Conservation (phyloP, 2,888 invertebrate species). For the Teleogryllus oceanicus region DNA sequence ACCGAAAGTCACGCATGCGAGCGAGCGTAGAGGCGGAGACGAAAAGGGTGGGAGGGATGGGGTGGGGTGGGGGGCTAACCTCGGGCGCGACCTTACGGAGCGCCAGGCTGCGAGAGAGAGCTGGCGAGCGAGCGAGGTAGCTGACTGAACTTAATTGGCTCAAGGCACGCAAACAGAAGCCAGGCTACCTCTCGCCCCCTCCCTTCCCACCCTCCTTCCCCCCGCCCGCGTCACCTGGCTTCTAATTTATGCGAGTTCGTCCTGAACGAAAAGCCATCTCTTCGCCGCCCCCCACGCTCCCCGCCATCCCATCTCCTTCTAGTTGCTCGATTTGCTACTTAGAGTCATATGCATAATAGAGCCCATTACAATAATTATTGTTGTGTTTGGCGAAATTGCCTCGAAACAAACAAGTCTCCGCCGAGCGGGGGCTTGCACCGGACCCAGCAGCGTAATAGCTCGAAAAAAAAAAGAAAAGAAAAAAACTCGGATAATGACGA, state of each 20-base stretch:
- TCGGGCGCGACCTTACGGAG: conserved; percentile 9
- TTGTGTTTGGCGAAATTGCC: conserved; percentile 18
- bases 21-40: neutral
- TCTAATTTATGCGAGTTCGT: conserved; percentile 1
- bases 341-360: conserved; percentile 12
- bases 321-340: neutral
- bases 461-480: neutral
- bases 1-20: neutral
- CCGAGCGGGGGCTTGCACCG: neutral
- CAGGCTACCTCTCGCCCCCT: neutral
- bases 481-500: neutral
- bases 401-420: conserved; percentile 3
- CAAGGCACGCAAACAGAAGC: conserved; percentile 6
- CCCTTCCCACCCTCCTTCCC: neutral
- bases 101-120: neutral
- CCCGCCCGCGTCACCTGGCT: neutral
- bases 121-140: neutral
- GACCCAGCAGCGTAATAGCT: neutral
- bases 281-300: neutral
- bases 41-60: neutral
- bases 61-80: neutral
- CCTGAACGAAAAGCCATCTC: neutral
- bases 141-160: conserved; percentile 18
- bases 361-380: conserved; percentile 9
- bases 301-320: too few species aligned